Evolutionary conservation across 2,888 invertebrate species (phyloP), one percentile per base, ranked within the genome.

Genomic region (Ganaspis brasiliensis): DNA sequence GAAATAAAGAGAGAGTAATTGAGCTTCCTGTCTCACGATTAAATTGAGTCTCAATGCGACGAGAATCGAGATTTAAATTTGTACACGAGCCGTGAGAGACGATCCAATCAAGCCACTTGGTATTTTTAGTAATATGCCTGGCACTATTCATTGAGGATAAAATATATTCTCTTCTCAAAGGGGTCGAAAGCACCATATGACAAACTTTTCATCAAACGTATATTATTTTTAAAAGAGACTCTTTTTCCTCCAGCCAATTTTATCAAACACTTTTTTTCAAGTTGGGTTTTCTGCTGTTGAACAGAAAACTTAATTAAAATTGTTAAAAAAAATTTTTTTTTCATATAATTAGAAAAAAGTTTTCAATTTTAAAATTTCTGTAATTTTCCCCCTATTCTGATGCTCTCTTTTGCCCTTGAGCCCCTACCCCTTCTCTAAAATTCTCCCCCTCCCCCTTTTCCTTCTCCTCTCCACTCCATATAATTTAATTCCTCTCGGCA

Each of bases 41-140:
- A 67, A 67, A 19, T 10, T 45, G 63, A 67, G 45, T 6, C 40
- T 67, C 9, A 37, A 14, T 40, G 6, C 21, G 24, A 24, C 37
- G 63, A 24, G 63, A 79, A 82, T 83, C 77, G 78, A 57, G 80
- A 83, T 83, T 85, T 85, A 86, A 86, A 85, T 83, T 76, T 74
- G 86, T 85, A 79, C 79, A 14, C 77, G 79, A 82, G 83, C 80
- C 72, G 74, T 45, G 35, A 73, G 72, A 63, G 77, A 52, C 37
- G 52, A 45, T 67, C 63, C 21, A 77, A 74, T 74, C 56, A 74
- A 63, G 61, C 74, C 72, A 63, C 73, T 45, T 70, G 78, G 76
- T 86, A 87, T 87, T 86, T 86, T 87, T 84, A 86, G 84, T 83
- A 77, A 84, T 81, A 84, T 82, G 85, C 24, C 40, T 67, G 40